phyloP scores from a whole-genome alignment of 2,888 invertebrate genomes.

The Tetragonisca angustula region DNA sequence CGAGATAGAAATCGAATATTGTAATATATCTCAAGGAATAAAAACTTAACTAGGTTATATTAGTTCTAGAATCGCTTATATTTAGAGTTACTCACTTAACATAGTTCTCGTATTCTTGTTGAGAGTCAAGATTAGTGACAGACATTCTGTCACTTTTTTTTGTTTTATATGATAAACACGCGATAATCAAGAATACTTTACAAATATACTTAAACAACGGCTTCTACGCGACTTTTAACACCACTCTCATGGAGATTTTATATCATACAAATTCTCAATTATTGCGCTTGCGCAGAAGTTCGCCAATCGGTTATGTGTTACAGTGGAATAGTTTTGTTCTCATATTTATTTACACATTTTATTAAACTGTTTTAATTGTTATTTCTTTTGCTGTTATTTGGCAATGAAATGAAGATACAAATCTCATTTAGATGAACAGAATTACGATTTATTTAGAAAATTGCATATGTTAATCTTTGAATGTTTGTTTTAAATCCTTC shows the following conservation, averaged over 20 bases:
- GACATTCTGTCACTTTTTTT: slow-evolving; percentile 84
- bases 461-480: not conserved
- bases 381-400: not conserved
- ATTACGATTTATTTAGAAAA: not conserved
- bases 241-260: slow-evolving; percentile 61
- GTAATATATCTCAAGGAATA: not conserved
- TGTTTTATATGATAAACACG: slow-evolving; percentile 9
- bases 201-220: not conserved
- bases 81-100: slow-evolving; percentile 80
- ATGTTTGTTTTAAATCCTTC: not conserved
- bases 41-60: slow-evolving; percentile 13
- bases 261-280: not conserved
- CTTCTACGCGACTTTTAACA: slow-evolving; percentile 69
- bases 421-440: not conserved
- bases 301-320: slow-evolving; percentile 6
- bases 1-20: not conserved
- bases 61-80: not conserved
- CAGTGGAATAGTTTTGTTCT: not conserved
- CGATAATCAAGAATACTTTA: not conserved
- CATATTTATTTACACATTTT: not conserved
- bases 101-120: slow-evolving; percentile 85
- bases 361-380: not conserved
- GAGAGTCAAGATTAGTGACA: slow-evolving; percentile 84
- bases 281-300: slow-evolving; percentile 19
- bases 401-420: not conserved